Evolutionary conservation across 1,140 invertebrate species (phyloP).

Genomic region (Drosophila auraria): DNA sequence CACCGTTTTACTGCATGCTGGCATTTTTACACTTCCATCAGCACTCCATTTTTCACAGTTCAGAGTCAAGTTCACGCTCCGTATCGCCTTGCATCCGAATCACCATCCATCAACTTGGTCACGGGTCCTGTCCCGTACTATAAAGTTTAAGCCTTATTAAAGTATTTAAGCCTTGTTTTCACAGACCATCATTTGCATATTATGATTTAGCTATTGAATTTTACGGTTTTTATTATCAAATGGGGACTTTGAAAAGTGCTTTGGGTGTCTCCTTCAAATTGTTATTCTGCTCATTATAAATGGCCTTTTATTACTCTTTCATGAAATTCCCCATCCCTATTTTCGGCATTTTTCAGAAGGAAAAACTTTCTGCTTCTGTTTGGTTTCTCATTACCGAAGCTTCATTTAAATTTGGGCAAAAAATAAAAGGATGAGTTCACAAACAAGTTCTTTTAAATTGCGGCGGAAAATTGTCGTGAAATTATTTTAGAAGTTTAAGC

Average conservation of each 20-base stretch:
- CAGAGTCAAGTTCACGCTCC: conserved; percentile 42
- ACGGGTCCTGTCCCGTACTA: conserved; percentile 2
- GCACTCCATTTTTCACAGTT: conserved; percentile 52
- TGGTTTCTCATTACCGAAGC: conserved; percentile 25
- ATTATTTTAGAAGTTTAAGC: not conserved
- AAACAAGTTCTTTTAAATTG: not conserved
- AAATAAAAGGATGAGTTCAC: not conserved
- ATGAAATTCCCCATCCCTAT: not conserved
- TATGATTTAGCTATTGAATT: conserved; percentile 63
- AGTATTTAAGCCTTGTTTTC: conserved; percentile 48
- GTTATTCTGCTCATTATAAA: conserved; percentile 24
- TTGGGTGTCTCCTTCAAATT: conserved; percentile 26
- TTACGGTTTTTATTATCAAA: conserved; percentile 33
- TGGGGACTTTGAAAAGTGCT: conserved; percentile 27
- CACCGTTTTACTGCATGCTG: conserved; percentile 41
- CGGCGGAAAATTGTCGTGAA: not conserved
- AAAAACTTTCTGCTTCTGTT: conserved; percentile 21
- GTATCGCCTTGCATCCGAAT: conserved; percentile 11
- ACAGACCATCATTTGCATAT: conserved; percentile 64
- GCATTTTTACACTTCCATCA: conserved; percentile 52
- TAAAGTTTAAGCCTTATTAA: conserved; percentile 24
- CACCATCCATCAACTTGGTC: conserved; percentile 34
- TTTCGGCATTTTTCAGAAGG: not conserved
- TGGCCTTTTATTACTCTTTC: conserved; percentile 43
- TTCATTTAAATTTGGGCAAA: conserved; percentile 8